Base-by-base conservation (phyloP, 2,797 vertebrate genomes). In the Sphenodon punctatus region DNA sequence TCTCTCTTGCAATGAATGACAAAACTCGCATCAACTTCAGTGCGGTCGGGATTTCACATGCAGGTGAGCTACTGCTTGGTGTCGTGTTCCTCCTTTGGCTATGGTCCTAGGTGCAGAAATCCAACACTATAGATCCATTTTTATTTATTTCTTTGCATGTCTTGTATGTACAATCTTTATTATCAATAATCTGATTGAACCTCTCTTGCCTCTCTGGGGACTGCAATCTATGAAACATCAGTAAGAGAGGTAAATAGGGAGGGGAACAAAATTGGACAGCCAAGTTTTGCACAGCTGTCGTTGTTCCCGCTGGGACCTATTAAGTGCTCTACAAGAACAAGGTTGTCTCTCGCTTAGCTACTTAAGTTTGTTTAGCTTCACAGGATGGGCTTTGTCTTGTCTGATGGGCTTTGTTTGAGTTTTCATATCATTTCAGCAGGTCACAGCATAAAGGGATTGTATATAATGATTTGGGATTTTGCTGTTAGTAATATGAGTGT, bases 261-360 rank as follows among this genome's bases (percentile, higher is more conserved):
- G 2, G 41, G 22, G 42, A 38, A 27, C 49, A 83, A 78, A 74
- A 59, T 25, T 42, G 32, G 45, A 68, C 48, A 74, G 45, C 59
- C 36, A 60, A 75, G 69, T 71, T 85, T 73, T 86, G 61, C 81
- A 66, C 55, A 88, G 76, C 82, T 87, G 76, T 87, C 59, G 17
- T 36, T 85, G 83, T 88, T 92, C 93, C 92, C 94, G 90, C 11
- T 87, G 93, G 86, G 90, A 48, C 88, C 90, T 83, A 90, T 93
- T 94, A 95, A 92, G 67, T 48, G 43, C 84, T 87, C 49, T 20
- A 85, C 72, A 95, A 95, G n/a, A n/a, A 95, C 94, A 95, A 94
- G 68, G 43, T 46, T 82, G 72, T 66, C 80, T 93, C 59, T 83
- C 63, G 42, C 55, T 87, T 75, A 42, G 36, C 74, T 68, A 38